These are phyloP conservation scores for Beris chalybata DNA, from an alignment of 2,888 invertebrate species.

Conservation along the genomic window DNA sequence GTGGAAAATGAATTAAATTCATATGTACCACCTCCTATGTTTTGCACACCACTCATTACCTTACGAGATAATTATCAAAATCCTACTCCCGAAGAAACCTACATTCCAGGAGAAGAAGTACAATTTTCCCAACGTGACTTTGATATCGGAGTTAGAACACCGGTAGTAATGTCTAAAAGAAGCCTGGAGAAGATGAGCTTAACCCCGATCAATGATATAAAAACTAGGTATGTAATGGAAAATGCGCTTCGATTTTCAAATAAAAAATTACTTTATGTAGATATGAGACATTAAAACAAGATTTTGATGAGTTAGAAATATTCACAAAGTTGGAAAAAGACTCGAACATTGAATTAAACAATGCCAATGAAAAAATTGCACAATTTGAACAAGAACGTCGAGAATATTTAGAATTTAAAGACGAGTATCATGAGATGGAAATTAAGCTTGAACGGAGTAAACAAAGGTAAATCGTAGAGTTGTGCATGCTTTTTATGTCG, in stretches of 20 bases:
- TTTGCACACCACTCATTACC: slow-evolving; percentile 44
- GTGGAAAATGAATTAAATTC: slow-evolving; percentile 42
- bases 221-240: slow-evolving; percentile 7
- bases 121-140: not conserved
- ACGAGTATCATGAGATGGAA: slow-evolving; percentile 31
- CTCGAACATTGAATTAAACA: slow-evolving; percentile 46
- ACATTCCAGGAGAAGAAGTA: slow-evolving; percentile 36
- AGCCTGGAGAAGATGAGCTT: not conserved
- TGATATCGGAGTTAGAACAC: slow-evolving; percentile 4
- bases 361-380: slow-evolving; percentile 42
- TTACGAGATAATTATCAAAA: slow-evolving; percentile 33
- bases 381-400: slow-evolving; percentile 39
- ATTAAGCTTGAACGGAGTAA: slow-evolving; percentile 23
- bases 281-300: slow-evolving; percentile 58
- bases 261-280: slow-evolving; percentile 48
- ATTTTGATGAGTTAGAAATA: slow-evolving; percentile 61
- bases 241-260: not conserved
- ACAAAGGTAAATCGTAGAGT: slow-evolving; percentile 29
- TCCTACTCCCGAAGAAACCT: slow-evolving; percentile 32
- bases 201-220: slow-evolving; percentile 20
- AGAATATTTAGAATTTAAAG: slow-evolving; percentile 34
- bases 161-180: slow-evolving; percentile 2
- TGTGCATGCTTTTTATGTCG: no score
- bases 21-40: slow-evolving; percentile 30
- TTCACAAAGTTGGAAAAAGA: slow-evolving; percentile 65